Evolutionary conservation across 1,140 invertebrate species (phyloP).

Genomic region (Aphelinus certus): DNA sequence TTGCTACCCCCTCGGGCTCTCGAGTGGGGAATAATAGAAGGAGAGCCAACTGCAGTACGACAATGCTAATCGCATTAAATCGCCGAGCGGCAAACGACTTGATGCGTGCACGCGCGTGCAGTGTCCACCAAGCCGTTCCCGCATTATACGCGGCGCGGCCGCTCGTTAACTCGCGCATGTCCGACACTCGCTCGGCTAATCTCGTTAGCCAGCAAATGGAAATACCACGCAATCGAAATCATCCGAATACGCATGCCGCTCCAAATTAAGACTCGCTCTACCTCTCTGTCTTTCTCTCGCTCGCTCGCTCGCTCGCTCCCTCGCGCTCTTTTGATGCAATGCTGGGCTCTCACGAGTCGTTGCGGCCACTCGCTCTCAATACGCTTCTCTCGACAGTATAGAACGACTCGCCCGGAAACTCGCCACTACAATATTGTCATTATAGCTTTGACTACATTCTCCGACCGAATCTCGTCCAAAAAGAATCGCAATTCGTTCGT

Average conservation of each 20-base stretch:
- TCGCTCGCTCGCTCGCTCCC: too few species aligned
- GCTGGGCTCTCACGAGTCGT: too few species aligned
- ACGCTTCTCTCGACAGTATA: too few species aligned
- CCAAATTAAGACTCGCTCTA: too few species aligned
- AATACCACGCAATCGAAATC: slow-evolving; percentile 14
- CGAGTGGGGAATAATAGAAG: slow-evolving; percentile 43
- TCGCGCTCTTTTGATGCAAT: too few species aligned
- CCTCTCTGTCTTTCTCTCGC: too few species aligned
- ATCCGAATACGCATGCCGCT: slow-evolving; percentile 17
- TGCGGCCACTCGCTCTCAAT: too few species aligned
- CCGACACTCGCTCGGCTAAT: slow-evolving; percentile 14
- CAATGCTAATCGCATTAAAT: slow-evolving; percentile 48
- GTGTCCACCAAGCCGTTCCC: neutral
- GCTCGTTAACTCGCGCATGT: neutral
- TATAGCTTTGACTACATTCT: too few species aligned
- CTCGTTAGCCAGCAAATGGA: slow-evolving; percentile 28
- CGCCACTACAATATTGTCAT: too few species aligned
- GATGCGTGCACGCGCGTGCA: neutral
- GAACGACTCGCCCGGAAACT: too few species aligned
- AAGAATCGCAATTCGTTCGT: too few species aligned
- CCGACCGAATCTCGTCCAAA: too few species aligned
- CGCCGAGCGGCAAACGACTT: slow-evolving; percentile 30
- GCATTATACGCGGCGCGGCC: neutral
- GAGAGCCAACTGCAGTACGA: slow-evolving; percentile 41
- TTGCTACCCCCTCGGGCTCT: neutral